A percentile compares a stretch with the other conserved stretches of the same genome.
Evolutionary conservation across 2,113 vertebrate species (phyloP).

Genomic region (Peromyscus maniculatus): DNA sequence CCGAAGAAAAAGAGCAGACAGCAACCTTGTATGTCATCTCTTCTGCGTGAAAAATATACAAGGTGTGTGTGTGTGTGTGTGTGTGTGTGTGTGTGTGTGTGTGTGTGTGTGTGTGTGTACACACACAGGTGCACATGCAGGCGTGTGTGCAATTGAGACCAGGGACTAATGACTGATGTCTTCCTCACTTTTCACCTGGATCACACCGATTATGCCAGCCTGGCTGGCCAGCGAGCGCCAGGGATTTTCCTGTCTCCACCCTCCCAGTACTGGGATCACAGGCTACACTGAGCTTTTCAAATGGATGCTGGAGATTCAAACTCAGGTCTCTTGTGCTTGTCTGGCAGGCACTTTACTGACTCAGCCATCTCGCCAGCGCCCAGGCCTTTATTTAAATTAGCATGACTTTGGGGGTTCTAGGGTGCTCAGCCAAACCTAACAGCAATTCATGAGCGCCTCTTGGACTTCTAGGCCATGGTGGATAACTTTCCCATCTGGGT

Average conservation of each 20-base stretch:
- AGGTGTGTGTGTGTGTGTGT: background rate
- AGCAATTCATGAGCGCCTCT: background rate
- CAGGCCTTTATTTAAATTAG: background rate
- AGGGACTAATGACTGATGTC: too few relatives aligned
- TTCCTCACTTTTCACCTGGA: background rate
- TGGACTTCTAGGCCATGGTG: background rate
- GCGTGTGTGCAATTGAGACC: background rate
- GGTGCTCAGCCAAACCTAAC: background rate
- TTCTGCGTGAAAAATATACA: slow-evolving; percentile 17
- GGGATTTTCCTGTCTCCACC: background rate
- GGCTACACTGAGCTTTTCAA: background rate
- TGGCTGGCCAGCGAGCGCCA: background rate
- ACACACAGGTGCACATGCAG: accelerated
- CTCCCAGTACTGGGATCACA: background rate
- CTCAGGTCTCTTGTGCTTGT: background rate
- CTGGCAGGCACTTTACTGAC: background rate
- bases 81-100: background rate
- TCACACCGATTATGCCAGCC: background rate
- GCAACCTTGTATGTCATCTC: background rate
- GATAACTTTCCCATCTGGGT: background rate
- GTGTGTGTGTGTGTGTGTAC: background rate
- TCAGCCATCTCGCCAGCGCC: background rate
- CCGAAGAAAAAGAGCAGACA: background rate
- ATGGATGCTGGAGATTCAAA: background rate
- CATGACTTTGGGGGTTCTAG: background rate